Conservation (phyloP, 2,113 vertebrate species). For the Falco punctatus region DNA sequence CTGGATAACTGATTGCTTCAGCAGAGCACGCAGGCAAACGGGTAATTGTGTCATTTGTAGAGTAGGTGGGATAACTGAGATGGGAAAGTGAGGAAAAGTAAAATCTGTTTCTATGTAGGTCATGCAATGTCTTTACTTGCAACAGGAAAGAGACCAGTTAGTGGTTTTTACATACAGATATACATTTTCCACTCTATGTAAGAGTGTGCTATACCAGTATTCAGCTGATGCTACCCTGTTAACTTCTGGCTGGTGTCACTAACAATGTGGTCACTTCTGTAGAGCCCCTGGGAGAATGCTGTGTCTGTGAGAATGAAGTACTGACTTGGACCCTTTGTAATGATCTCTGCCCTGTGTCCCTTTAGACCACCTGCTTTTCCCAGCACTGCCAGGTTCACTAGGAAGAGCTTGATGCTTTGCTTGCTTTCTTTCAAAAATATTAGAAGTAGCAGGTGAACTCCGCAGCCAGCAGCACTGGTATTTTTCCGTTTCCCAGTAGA, state of each 20-base stretch:
- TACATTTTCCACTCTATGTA: neutral
- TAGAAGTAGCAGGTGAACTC: neutral
- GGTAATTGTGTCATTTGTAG: neutral
- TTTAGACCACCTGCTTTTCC: neutral
- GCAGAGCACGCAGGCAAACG: neutral
- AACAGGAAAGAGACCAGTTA: neutral
- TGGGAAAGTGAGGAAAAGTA: neutral
- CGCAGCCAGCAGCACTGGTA: neutral
- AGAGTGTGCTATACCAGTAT: neutral
- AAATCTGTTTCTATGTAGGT: neutral
- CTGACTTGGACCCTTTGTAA: neutral
- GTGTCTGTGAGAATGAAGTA: neutral
- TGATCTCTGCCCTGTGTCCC: neutral
- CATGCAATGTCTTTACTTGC: neutral
- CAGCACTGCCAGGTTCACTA: neutral
- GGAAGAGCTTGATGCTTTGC: neutral
- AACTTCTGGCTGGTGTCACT: neutral
- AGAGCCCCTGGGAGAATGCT: neutral
- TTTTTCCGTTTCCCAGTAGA: neutral
- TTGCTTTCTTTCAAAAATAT: neutral
- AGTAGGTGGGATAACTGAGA: neutral
- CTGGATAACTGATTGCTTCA: neutral
- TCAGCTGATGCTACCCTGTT: neutral
- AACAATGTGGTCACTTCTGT: neutral
- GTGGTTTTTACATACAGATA: neutral